These are phyloP conservation scores for Tragelaphus buxtoni DNA, from an alignment of 2,113 vertebrate genomes.

Conservation along the genomic window DNA sequence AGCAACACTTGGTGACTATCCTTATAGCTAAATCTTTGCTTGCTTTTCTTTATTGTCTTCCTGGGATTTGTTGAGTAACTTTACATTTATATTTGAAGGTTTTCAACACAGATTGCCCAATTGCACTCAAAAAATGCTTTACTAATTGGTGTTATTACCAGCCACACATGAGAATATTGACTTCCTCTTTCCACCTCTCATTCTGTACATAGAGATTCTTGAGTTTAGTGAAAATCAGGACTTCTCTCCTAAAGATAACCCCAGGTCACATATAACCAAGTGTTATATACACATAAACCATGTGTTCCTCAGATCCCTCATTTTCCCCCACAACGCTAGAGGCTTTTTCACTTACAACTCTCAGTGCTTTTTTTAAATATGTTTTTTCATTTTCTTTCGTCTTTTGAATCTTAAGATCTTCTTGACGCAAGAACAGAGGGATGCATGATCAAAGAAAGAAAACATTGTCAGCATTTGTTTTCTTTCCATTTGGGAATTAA, in stretches of 20 bases:
- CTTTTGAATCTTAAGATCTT: slow-evolving; percentile 28
- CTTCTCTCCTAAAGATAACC: neutral
- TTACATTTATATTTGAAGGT: neutral
- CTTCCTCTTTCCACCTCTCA: neutral
- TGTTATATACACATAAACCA: neutral
- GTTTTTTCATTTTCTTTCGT: neutral
- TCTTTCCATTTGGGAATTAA: slow-evolving; percentile 7
- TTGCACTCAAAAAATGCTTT: neutral
- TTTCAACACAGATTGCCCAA: neutral
- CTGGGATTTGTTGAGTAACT: neutral
- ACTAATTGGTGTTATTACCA: neutral
- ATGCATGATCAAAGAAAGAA: slow-evolving; percentile 11
- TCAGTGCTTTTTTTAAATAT: neutral
- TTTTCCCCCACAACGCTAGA: neutral
- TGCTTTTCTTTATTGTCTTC: neutral
- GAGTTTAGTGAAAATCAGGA: neutral
- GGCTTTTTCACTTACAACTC: neutral
- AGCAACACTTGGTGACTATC: neutral
- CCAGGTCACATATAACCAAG: neutral
- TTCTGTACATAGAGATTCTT: neutral
- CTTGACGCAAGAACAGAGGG: neutral
- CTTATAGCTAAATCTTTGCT: neutral
- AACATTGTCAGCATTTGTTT: neutral
- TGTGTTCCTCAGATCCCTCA: neutral
- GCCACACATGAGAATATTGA: neutral